phyloP scores from a whole-genome alignment of 1,140 invertebrate genomes.

The Antheraea mylitta region DNA sequence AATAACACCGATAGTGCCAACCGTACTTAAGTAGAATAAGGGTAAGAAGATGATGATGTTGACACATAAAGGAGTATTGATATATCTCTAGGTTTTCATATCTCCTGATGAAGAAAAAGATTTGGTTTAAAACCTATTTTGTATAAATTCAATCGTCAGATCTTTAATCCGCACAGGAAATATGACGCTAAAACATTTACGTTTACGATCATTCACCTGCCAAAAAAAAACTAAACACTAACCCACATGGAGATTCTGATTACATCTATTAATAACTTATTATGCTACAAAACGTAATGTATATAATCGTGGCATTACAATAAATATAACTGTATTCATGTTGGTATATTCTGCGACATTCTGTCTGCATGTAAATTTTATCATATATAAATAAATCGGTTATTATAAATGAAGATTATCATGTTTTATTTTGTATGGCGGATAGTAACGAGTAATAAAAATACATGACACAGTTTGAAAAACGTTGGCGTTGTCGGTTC shows the following conservation, averaged over 20 bases:
- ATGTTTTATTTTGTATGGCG: constrained; percentile 4
- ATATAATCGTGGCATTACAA: neutral
- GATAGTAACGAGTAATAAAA: constrained; percentile 27
- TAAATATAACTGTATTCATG: neutral
- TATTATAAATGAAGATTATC: constrained; percentile 5
- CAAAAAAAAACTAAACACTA: constrained; percentile 4
- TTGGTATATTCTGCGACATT: neutral
- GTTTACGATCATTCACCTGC: constrained; percentile 14
- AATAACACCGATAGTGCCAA: too few species aligned
- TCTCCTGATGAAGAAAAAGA: too few species aligned
- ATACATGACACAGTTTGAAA: constrained; percentile 35
- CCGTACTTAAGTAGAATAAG: too few species aligned
- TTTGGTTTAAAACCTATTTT: too few species aligned
- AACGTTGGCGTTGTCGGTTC: constrained; percentile 38
- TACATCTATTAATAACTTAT: neutral
- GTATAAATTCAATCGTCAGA: too few species aligned
- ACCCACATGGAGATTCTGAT: neutral
- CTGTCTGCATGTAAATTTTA: constrained; percentile 13
- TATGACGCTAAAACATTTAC: constrained; percentile 13
- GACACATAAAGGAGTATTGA: too few species aligned
- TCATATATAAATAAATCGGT: constrained; percentile 14
- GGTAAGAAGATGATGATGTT: too few species aligned
- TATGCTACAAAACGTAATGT: neutral
- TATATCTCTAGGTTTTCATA: too few species aligned
- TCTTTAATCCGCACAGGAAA: neutral